Percentiles rank a stretch among this genome's conserved stretches.
These are phyloP conservation scores for Stichopus chloronotus DNA, from an alignment of 35 echinoderm and acorn worm genomes.

Conservation along the genomic window DNA sequence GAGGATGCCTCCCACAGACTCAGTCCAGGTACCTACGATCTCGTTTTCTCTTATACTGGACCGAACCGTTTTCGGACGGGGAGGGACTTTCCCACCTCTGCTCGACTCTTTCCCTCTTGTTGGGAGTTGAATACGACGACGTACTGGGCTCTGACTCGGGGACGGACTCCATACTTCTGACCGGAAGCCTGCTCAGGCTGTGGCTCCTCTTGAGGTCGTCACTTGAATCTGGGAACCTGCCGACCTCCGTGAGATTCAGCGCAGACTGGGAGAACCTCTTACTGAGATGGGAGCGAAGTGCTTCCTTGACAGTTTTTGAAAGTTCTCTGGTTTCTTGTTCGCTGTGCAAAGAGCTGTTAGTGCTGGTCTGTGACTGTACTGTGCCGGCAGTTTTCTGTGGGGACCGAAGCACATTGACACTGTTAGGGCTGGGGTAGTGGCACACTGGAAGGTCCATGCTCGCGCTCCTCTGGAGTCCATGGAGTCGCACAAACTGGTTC, in stretches of 20 bases:
- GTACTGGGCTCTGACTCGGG: slow-evolving; percentile 47
- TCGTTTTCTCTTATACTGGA: slow-evolving; percentile 9
- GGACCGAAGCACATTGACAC: slow-evolving; percentile 18
- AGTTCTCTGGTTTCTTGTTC: slow-evolving; percentile 64
- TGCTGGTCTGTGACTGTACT: not conserved
- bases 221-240: slow-evolving; percentile 25
- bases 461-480: slow-evolving; percentile 78
- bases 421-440: slow-evolving; percentile 19
- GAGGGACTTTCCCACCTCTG: slow-evolving; percentile 9
- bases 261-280: slow-evolving; percentile 86
- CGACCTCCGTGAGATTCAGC: slow-evolving; percentile 84
- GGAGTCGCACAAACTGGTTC: slow-evolving; percentile 52
- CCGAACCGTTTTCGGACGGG: slow-evolving; percentile 18
- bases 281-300: slow-evolving; percentile 88
- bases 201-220: slow-evolving; percentile 75
- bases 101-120: not conserved
- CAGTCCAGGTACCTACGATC: slow-evolving; percentile 27
- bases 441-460: slow-evolving; percentile 80
- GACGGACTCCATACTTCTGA: slow-evolving; percentile 48
- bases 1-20: not conserved
- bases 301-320: slow-evolving; percentile 85
- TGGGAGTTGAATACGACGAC: not conserved
- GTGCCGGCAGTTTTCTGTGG: not conserved
- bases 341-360: not conserved
- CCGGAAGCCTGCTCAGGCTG: slow-evolving; percentile 75